Evolutionary conservation across 2,888 invertebrate genomes (phyloP).

Genomic region (Papilio gigon): DNA sequence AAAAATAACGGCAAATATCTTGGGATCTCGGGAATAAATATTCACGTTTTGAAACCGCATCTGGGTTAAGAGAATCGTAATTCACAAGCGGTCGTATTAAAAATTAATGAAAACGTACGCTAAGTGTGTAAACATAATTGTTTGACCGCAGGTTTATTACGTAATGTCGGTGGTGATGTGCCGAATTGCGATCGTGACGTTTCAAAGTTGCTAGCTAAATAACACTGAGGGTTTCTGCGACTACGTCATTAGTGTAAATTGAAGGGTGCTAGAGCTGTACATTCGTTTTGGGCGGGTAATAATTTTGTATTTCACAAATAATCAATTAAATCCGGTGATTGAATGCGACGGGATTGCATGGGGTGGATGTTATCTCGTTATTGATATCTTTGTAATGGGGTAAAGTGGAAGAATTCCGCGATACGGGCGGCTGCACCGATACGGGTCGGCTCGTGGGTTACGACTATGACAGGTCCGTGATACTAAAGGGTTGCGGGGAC

Average conservation of each 20-base stretch:
- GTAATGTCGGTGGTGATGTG: conserved; percentile 24
- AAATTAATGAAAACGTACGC: conserved; percentile 53
- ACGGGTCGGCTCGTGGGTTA: conserved; percentile 67
- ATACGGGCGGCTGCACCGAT: conserved; percentile 75
- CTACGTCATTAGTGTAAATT: conserved; percentile 44
- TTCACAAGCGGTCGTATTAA: conserved; percentile 50
- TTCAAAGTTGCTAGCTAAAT: conserved; percentile 40
- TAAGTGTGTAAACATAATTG: conserved; percentile 37
- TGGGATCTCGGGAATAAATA: conserved; percentile 59
- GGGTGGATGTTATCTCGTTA: conserved; percentile 71
- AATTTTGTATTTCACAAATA: conserved; percentile 69
- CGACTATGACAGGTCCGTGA: conserved; percentile 65
- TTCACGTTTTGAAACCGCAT: conserved; percentile 63
- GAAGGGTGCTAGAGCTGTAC: conserved; percentile 49
- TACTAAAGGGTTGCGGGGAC: conserved; percentile 50
- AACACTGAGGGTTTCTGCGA: conserved; percentile 27
- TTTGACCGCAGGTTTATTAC: conserved; percentile 37
- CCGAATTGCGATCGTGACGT: conserved; percentile 38
- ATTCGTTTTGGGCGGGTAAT: conserved; percentile 61
- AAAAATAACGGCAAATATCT: conserved; percentile 54
- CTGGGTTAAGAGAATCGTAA: conserved; percentile 65
- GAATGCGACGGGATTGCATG: conserved; percentile 60
- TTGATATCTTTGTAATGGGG: conserved; percentile 80
- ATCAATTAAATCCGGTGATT: conserved; percentile 74
- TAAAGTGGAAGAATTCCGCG: conserved; percentile 73